Evolutionary conservation across 2,888 invertebrate species (phyloP), one percentile per base, ranked within the genome.

Genomic region (Neocrepidodera transversa): DNA sequence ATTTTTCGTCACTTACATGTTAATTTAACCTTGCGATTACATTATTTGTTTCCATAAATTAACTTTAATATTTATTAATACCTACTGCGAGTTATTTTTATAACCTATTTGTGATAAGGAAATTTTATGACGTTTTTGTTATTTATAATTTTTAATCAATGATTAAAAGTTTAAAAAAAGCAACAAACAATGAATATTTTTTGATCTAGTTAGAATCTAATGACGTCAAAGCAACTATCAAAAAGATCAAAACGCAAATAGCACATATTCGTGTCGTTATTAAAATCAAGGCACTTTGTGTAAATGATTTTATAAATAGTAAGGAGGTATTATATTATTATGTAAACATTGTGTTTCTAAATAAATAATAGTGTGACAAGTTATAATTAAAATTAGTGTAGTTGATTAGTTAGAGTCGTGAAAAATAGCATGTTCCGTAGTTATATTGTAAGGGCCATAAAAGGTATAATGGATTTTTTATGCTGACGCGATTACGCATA

Each of bases 401-500:
- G 63, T 62, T 62, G 66, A 67, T 70, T 69, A 56, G 51, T 40
- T 38, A 40, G 4, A 71, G 63, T 65, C 63, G 63, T 66, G 55
- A 64, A 67, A 64, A 66, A 66, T 67, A 45, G 67, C 71, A 69
- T 68, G 71, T 71, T 67, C 58, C 47, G 56, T 57, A 61, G 64
- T 68, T 66, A 67, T 68, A 67, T 68, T 67, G 69, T 67, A 66
- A 68, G 70, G 69, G 67, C 65, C 63, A 71, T 74, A 73, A 74
- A 73, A 72, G 67, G 45, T 13, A 66, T 71, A 74, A 74, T 74
- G 72, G 73, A 74, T 72, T 74, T 74, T 74, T 74, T 74, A 72
- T 72, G 70, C 73, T 58, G 65, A 62, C 64, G 65, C 68, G 71
- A 73, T 73, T 73, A 71, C 69, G 71, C 69, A 72, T 72, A 71